Evolutionary conservation across 2,797 vertebrate genomes (phyloP).

Genomic region (Falco novaeseelandiae): DNA sequence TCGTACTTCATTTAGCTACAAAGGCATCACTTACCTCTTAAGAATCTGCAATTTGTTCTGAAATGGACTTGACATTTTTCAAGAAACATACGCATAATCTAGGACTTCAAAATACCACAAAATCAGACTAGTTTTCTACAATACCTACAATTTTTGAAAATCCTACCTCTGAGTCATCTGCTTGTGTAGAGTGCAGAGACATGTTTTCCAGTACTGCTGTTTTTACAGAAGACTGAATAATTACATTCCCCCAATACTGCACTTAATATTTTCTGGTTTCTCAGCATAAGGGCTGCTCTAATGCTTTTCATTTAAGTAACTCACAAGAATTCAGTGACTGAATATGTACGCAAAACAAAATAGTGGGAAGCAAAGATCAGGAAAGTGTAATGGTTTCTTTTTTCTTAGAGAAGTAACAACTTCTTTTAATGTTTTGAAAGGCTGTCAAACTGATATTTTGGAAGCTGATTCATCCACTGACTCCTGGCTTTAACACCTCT

Average conservation of each 20-base stretch:
- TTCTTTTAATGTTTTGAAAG: background rate
- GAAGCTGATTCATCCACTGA: background rate
- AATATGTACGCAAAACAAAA: background rate
- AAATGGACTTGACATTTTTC: background rate
- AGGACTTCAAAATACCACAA: background rate
- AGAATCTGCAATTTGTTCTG: background rate
- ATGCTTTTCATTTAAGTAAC: background rate
- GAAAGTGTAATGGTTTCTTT: background rate
- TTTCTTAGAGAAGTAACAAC: background rate
- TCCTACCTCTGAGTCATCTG: background rate
- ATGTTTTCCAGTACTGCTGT: background rate
- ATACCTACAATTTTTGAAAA: background rate
- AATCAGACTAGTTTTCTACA: background rate
- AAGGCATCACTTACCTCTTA: background rate
- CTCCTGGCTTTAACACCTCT: background rate
- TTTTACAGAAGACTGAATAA: background rate
- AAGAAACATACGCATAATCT: background rate
- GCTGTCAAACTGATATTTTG: background rate
- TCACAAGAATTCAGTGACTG: background rate
- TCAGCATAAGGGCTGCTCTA: background rate
- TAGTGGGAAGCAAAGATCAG: background rate
- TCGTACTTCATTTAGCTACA: background rate
- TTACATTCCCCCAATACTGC: background rate
- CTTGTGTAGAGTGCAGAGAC: background rate
- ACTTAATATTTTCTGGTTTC: background rate